Percentiles rank a stretch among this genome's conserved stretches.
Conservation (phyloP, 1,140 invertebrate genomes). For the Eufriesea mexicana region DNA sequence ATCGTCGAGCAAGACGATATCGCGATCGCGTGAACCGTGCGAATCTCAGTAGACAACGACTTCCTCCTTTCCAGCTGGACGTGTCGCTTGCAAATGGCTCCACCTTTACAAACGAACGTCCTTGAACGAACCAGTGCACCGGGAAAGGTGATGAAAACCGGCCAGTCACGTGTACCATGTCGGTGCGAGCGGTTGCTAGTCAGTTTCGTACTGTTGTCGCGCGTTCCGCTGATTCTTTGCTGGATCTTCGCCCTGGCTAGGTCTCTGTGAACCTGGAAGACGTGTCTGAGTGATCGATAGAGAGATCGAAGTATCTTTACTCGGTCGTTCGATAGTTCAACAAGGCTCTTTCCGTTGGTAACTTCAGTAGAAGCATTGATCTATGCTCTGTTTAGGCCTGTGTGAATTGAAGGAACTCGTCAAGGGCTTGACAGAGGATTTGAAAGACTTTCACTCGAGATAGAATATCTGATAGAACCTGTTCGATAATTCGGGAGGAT, state of each 20-base stretch:
- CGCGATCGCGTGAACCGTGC: constrained; percentile 41
- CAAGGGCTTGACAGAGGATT: too few relatives aligned
- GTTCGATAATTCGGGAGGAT: too few relatives aligned
- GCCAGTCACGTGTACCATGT: constrained; percentile 72
- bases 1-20: not conserved
- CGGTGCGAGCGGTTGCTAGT: constrained; percentile 52
- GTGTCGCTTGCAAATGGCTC: constrained; percentile 60
- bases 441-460: too few relatives aligned
- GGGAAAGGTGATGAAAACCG: constrained; percentile 72
- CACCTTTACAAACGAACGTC: constrained; percentile 67
- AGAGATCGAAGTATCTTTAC: not conserved
- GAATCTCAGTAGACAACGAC: constrained; percentile 34
- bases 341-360: too few relatives aligned
- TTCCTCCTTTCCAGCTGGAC: constrained; percentile 62
- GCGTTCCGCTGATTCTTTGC: constrained; percentile 9
- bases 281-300: not conserved
- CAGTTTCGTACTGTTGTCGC: constrained; percentile 18
- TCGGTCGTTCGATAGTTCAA: not conserved
- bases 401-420: too few relatives aligned
- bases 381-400: too few relatives aligned
- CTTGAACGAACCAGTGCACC: constrained; percentile 67
- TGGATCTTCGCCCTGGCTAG: not conserved
- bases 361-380: too few relatives aligned
- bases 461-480: too few relatives aligned
- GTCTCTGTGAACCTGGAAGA: not conserved